These are phyloP conservation scores for Pristionchus fissidentatus DNA, from an alignment of 2,888 invertebrate species.

Conservation along the genomic window DNA sequence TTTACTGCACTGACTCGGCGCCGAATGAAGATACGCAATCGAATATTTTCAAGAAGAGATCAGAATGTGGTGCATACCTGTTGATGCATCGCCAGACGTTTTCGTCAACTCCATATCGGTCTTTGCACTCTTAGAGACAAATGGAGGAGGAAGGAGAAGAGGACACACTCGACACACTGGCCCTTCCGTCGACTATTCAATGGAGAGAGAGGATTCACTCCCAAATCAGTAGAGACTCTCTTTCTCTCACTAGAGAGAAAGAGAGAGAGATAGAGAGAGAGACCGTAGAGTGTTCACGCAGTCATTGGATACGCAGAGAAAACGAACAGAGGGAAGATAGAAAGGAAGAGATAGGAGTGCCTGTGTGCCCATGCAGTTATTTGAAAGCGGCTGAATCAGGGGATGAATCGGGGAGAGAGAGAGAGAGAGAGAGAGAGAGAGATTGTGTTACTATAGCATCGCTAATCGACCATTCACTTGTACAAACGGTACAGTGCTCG, in stretches of 20 bases:
- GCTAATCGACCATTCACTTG: not conserved
- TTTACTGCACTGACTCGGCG: too few species aligned
- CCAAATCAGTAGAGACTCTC: constrained; percentile 40
- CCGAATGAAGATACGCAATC: too few species aligned
- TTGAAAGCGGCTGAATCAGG: constrained; percentile 6
- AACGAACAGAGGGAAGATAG: constrained; percentile 17
- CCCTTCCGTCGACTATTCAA: constrained; percentile 30
- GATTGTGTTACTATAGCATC: too few species aligned
- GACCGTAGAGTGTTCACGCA: constrained; percentile 25
- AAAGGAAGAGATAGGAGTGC: constrained; percentile 1
- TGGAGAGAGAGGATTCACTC: constrained; percentile 26
- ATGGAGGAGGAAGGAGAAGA: not conserved
- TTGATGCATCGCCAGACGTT: too few species aligned
- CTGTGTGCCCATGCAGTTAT: constrained; percentile 8
- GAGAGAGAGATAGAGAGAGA: constrained; percentile 14
- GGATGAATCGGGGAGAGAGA: not conserved
- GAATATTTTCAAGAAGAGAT: too few species aligned
- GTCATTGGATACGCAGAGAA: constrained; percentile 14
- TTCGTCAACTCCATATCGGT: too few species aligned
- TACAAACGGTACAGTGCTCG: constrained; percentile 8
- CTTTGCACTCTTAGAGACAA: not conserved
- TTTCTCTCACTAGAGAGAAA: constrained; percentile 25
- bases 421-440: too few species aligned
- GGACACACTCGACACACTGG: too few species aligned
- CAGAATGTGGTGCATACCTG: too few species aligned